A percentile compares a stretch with the other conserved stretches of the same genome.
Conservation (phyloP, 2,888 invertebrate genomes). For the Cataglyphis altisquamis region DNA sequence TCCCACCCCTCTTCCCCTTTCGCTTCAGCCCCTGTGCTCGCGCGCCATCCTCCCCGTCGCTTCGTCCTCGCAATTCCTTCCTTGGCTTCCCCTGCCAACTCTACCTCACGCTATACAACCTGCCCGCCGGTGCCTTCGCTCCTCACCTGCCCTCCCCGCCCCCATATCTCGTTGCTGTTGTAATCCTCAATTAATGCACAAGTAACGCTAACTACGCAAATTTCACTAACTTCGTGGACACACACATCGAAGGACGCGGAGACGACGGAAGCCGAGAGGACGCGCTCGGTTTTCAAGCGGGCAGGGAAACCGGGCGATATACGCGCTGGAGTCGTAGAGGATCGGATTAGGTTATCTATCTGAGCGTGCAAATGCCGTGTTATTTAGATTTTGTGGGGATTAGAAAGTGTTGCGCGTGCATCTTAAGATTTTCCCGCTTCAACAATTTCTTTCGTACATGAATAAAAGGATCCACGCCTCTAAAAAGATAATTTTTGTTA, state of each 20-base stretch:
- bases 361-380: conserved; percentile 51
- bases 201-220: conserved; percentile 78
- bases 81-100: conserved; percentile 24
- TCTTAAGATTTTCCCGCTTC: not conserved
- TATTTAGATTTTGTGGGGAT: conserved; percentile 58
- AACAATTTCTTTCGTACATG: not conserved
- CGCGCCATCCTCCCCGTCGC: conserved; percentile 22
- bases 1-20: conserved; percentile 16
- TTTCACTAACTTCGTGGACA: conserved; percentile 72
- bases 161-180: conserved; percentile 77
- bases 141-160: not conserved
- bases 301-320: conserved; percentile 55
- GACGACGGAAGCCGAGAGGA: conserved; percentile 64
- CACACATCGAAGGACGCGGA: conserved; percentile 66
- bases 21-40: conserved; percentile 23
- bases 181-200: conserved; percentile 81
- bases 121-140: conserved; percentile 11
- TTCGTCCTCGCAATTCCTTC: conserved; percentile 15
- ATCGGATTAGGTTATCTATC: conserved; percentile 66
- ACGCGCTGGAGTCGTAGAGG: conserved; percentile 29
- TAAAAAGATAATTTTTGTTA: not conserved
- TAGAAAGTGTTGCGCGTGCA: conserved; percentile 36
- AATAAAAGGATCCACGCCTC: not conserved
- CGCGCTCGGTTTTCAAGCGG: conserved; percentile 51
- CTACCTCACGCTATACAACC: conserved; percentile 38